Conservation (phyloP, 2,797 vertebrate genomes). For the Microhierax caerulescens region DNA sequence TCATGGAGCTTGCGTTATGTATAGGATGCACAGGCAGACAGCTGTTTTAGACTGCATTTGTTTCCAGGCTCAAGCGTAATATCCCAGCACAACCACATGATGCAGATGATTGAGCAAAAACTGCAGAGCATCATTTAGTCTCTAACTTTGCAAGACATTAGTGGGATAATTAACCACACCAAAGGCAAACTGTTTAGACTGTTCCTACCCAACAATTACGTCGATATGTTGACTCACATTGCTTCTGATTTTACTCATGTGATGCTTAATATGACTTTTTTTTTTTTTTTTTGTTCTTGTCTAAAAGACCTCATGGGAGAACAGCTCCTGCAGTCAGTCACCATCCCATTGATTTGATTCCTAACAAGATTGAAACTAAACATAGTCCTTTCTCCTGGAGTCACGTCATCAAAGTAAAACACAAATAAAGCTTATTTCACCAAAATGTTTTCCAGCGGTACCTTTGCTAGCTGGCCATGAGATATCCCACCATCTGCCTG, state of each 20-base stretch:
- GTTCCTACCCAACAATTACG: neutral
- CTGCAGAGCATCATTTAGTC: neutral
- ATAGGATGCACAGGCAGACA: neutral
- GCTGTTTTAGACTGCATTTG: neutral
- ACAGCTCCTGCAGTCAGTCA: neutral
- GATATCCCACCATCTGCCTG: accelerated
- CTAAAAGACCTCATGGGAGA: neutral
- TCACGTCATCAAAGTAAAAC: neutral
- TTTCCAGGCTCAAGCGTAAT: neutral
- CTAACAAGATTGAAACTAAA: neutral
- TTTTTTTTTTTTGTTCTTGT: neutral
- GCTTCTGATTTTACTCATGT: neutral
- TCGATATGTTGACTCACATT: neutral
- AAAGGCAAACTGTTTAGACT: neutral
- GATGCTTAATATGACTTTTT: neutral
- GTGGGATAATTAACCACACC: neutral
- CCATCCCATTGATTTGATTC: neutral
- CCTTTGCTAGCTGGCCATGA: neutral
- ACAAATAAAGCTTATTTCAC: neutral
- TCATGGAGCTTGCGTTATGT: neutral
- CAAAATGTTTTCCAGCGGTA: neutral
- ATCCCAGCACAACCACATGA: neutral
- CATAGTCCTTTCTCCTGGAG: neutral
- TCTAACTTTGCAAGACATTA: neutral
- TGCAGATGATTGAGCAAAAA: neutral